Percentiles rank a stretch among this genome's conserved stretches.
Conservation (phyloP, 2,888 invertebrate genomes). For the Hymenopus coronatus region DNA sequence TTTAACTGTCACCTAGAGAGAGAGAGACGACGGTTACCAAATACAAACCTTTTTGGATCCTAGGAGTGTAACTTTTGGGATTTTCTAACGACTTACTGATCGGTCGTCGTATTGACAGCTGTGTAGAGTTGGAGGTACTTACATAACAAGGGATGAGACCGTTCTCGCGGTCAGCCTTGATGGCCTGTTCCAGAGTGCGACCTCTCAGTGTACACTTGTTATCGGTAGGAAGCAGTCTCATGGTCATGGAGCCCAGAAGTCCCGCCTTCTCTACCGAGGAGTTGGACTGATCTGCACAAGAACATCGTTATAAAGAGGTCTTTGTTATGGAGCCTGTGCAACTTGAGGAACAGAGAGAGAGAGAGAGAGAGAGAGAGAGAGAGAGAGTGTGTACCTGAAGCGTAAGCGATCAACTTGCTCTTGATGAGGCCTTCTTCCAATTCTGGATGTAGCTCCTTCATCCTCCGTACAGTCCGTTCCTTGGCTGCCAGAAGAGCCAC, state of each 20-base stretch:
- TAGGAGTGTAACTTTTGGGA: too few relatives aligned
- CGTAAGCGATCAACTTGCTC: constrained; percentile 74
- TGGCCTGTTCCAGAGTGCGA: constrained; percentile 62
- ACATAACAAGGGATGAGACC: constrained; percentile 89
- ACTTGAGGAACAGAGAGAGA: background rate
- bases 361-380: too few relatives aligned
- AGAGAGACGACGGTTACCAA: too few relatives aligned
- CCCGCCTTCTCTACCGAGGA: constrained; percentile 88
- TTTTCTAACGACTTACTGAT: too few relatives aligned
- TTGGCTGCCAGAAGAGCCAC: constrained; percentile 78
- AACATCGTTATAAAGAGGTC: background rate
- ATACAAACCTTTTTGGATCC: too few relatives aligned
- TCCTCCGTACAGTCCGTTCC: constrained; percentile 60
- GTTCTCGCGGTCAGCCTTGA: constrained; percentile 69
- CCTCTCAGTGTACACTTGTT: constrained; percentile 66
- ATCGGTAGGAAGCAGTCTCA: constrained; percentile 69
- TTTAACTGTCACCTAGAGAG: too few relatives aligned
- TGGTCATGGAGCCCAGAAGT: constrained; percentile 71
- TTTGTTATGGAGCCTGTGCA: background rate
- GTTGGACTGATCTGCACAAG: constrained; percentile 68
- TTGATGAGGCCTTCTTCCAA: constrained; percentile 62
- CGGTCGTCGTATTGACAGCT: too few relatives aligned
- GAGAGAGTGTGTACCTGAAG: constrained; percentile 58
- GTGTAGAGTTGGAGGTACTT: constrained; percentile 37
- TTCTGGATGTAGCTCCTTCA: constrained; percentile 56